Conservation (phyloP, 2,797 vertebrate species). For the Anguilla marmorata region DNA sequence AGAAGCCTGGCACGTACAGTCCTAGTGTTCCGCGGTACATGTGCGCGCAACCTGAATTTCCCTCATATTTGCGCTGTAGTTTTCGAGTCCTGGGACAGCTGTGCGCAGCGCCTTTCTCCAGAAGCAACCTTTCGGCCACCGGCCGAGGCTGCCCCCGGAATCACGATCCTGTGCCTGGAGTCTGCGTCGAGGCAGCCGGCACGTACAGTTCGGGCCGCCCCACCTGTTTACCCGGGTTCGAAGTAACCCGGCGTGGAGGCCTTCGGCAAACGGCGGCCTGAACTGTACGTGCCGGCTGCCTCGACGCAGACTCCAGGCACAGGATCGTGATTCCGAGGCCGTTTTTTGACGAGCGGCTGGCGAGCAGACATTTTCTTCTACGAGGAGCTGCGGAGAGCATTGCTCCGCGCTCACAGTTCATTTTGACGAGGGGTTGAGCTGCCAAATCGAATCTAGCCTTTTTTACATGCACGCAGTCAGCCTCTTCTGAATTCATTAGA, state of each 20-base stretch:
- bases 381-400: constrained; percentile 5
- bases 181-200: not conserved
- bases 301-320: constrained; percentile 1
- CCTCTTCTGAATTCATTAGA: not conserved
- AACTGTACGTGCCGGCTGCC: constrained; percentile 29
- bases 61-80: not conserved
- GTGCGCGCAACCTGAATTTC: not conserved
- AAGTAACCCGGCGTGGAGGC: not conserved
- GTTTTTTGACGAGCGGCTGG: constrained; percentile 14
- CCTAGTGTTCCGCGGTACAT: not conserved
- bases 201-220: constrained; percentile 30
- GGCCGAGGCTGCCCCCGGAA: not conserved
- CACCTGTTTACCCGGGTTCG: not conserved
- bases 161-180: not conserved
- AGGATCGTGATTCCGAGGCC: not conserved
- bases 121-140: not conserved
- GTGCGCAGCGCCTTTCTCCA: not conserved
- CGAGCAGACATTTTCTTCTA: not conserved
- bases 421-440: not conserved
- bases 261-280: constrained; percentile 12
- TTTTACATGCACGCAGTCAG: not conserved
- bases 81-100: not conserved
- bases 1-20: not conserved
- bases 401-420: not conserved
- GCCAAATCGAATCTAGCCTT: not conserved